A percentile compares a stretch with the other conserved stretches of the same genome.
These are phyloP conservation scores for Dryococelus australis DNA, from an alignment of 2,888 invertebrate genomes.

Conservation along the genomic window DNA sequence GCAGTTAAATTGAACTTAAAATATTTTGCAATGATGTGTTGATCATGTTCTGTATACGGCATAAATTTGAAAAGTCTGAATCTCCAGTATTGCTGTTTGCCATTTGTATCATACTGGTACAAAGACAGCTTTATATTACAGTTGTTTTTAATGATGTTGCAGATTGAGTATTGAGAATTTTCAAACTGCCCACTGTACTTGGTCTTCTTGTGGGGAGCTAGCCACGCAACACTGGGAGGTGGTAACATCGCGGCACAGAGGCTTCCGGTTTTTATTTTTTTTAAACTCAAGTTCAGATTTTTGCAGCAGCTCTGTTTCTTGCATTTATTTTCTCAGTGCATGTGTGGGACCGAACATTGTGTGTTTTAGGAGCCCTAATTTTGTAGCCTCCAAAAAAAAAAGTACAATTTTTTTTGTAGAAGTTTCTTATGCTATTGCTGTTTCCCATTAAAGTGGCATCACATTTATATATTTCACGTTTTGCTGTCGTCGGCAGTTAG, in stretches of 20 bases:
- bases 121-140: background rate
- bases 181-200: background rate
- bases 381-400: background rate
- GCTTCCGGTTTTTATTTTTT: background rate
- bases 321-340: constrained; percentile 11
- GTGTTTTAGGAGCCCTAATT: background rate
- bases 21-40: constrained; percentile 25
- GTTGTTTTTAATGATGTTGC: background rate
- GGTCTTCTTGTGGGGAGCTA: background rate
- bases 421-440: background rate
- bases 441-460: constrained; percentile 2
- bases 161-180: background rate
- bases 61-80: background rate
- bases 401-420: constrained; percentile 4
- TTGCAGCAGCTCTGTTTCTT: constrained; percentile 11
- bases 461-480: background rate
- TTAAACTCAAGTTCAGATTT: background rate
- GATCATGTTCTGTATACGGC: constrained; percentile 8
- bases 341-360: constrained; percentile 16
- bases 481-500: background rate
- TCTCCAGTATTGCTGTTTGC: constrained; percentile 10
- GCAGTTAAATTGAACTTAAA: constrained; percentile 6
- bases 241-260: background rate
- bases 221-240: background rate
- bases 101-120: background rate